phyloP scores from a whole-genome alignment of 2,888 invertebrate genomes.

The Mantis religiosa region DNA sequence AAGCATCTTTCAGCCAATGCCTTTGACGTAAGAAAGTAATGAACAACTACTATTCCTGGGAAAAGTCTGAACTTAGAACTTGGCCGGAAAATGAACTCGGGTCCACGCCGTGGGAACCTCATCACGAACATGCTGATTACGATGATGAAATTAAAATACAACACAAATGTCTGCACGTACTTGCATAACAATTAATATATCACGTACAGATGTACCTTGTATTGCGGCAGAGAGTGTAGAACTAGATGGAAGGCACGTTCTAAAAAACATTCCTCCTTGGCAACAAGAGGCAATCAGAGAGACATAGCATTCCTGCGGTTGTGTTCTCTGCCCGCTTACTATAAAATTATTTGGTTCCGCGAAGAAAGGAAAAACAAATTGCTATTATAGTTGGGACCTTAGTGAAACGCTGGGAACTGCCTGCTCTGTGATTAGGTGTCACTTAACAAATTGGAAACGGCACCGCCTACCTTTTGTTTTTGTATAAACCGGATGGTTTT shows the following conservation, averaged over 20 bases:
- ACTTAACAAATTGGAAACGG: background rate
- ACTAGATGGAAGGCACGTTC: background rate
- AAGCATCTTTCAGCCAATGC: no score
- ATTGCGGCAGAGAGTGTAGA: background rate
- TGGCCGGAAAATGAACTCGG: no score
- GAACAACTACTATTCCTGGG: no score
- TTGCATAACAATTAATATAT: background rate
- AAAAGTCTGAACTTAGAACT: no score
- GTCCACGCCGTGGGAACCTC: background rate
- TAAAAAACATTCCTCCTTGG: background rate
- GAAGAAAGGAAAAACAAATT: background rate
- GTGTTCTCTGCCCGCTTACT: background rate
- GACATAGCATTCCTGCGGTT: background rate
- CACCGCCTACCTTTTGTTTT: background rate
- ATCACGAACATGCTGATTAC: background rate
- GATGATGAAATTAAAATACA: background rate
- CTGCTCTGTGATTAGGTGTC: background rate
- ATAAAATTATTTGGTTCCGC: background rate
- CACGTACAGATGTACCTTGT: background rate
- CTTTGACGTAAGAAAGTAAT: no score
- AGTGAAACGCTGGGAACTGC: background rate
- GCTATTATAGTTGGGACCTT: background rate
- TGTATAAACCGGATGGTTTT: background rate
- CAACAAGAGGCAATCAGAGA: background rate
- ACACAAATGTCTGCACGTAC: background rate